phyloP scores from a whole-genome alignment of 2,797 vertebrate species.

The Odontamblyopus lacepedii region DNA sequence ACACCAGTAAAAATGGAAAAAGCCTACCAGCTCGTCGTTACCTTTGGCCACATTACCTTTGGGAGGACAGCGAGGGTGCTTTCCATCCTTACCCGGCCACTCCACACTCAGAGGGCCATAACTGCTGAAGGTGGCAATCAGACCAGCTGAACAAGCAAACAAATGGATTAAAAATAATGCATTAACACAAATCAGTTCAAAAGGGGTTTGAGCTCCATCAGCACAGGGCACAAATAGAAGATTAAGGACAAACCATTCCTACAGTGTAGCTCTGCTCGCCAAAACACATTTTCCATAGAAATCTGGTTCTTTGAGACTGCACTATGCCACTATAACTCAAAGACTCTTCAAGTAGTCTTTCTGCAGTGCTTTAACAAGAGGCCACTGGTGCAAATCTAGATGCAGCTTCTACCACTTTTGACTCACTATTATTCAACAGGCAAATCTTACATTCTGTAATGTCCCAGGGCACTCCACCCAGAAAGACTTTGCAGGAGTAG shows the following conservation, averaged over 20 bases:
- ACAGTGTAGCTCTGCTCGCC: neutral
- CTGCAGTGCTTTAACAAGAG: neutral
- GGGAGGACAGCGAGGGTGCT: constrained; percentile 98
- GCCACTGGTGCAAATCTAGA: neutral
- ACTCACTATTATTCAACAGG: neutral
- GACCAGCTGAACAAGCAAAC: constrained; percentile 80
- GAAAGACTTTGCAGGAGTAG: constrained; percentile 97
- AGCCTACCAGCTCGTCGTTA: constrained; percentile 91
- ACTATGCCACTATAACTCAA: no score
- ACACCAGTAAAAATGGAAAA: constrained; percentile 63
- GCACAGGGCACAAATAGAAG: no score
- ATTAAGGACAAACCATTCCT: no score
- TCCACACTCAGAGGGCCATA: constrained; percentile 96
- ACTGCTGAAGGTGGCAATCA: constrained; percentile 95
- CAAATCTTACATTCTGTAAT: constrained; percentile 89
- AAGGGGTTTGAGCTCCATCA: no score
- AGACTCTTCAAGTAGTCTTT: no score
- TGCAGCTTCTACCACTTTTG: neutral
- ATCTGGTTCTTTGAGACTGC: neutral
- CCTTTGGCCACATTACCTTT: constrained; percentile 99
- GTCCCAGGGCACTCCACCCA: constrained; percentile 98
- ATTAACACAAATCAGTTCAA: neutral
- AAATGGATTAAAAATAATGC: no score
- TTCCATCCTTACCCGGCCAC: constrained; percentile 99
- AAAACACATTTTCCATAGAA: neutral